Evolutionary conservation across 2,797 vertebrate genomes (phyloP).

Genomic region (Lacerta bilineata): DNA sequence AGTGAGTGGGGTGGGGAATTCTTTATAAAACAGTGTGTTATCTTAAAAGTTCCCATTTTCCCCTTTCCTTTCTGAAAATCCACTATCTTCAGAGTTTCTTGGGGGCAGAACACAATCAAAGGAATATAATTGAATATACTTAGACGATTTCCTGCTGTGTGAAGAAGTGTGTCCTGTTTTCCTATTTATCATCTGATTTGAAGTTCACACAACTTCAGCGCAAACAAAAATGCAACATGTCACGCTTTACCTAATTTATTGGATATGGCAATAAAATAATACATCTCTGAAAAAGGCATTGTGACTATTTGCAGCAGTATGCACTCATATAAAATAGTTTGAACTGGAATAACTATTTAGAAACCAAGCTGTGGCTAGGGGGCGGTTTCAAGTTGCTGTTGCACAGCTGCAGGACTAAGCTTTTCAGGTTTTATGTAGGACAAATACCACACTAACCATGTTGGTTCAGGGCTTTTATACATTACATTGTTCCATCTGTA

Average conservation of each 20-base stretch:
- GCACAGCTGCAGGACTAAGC: background rate
- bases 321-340: constrained; percentile 29
- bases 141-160: constrained; percentile 78
- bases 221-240: constrained; percentile 70
- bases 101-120: constrained; percentile 79
- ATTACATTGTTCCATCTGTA: constrained; percentile 17
- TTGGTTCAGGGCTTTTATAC: constrained; percentile 11
- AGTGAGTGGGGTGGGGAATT: background rate
- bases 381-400: background rate
- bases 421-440: constrained; percentile 1
- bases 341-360: constrained; percentile 43
- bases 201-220: constrained; percentile 68
- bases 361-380: constrained; percentile 14
- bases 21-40: constrained; percentile 64
- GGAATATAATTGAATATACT: constrained; percentile 82
- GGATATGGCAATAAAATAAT: constrained; percentile 55
- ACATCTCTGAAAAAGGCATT: constrained; percentile 45
- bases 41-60: constrained; percentile 73
- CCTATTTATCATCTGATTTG: constrained; percentile 72
- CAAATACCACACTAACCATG: background rate
- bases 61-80: constrained; percentile 73
- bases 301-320: constrained; percentile 56
- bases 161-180: constrained; percentile 67
- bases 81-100: constrained; percentile 73
- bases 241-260: constrained; percentile 69